Conservation (phyloP, 2,888 invertebrate genomes). For the Allophyes oxyacanthae region DNA sequence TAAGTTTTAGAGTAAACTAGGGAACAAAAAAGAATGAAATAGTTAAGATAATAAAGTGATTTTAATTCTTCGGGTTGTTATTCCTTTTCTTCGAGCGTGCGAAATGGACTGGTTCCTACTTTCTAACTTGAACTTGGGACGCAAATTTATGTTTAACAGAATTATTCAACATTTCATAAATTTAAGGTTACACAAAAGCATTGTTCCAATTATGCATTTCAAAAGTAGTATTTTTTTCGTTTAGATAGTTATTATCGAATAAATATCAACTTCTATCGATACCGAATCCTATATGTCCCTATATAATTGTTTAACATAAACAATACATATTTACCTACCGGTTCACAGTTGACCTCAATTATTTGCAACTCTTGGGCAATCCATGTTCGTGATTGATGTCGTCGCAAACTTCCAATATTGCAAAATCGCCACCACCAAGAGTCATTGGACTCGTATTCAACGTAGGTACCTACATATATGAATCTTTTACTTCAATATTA, state of each 20-base stretch:
- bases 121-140: too few species aligned
- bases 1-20: too few species aligned
- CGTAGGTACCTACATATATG: constrained; percentile 9
- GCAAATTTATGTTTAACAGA: too few species aligned
- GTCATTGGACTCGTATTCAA: constrained; percentile 72
- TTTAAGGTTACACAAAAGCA: too few species aligned
- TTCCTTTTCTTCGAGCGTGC: too few species aligned
- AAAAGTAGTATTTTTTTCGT: too few species aligned
- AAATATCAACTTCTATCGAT: not conserved
- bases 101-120: too few species aligned
- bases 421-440: constrained; percentile 64
- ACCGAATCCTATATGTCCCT: not conserved
- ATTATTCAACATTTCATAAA: too few species aligned
- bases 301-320: constrained; percentile 13
- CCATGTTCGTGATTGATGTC: constrained; percentile 48
- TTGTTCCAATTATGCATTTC: too few species aligned
- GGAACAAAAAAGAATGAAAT: too few species aligned
- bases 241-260: not conserved
- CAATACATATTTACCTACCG: constrained; percentile 34
- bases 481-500: not conserved
- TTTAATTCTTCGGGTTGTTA: too few species aligned
- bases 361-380: constrained; percentile 76
- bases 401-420: constrained; percentile 65
- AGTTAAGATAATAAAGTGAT: too few species aligned
- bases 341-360: constrained; percentile 70